Percentiles rank a stretch among this genome's conserved stretches.
These are phyloP conservation scores for Nomia melanderi DNA, from an alignment of 1,140 invertebrate genomes.

Conservation along the genomic window DNA sequence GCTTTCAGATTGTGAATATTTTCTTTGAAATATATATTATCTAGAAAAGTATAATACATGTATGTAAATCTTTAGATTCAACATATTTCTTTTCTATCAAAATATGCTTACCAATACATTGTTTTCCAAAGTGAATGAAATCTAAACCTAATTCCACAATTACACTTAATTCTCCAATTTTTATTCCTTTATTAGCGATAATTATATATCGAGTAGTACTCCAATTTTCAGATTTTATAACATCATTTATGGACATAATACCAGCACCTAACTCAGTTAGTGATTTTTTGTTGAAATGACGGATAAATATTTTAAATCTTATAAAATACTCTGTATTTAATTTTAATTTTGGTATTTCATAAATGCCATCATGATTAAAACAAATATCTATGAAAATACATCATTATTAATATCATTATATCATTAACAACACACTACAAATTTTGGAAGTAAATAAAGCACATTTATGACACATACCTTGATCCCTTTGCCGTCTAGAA, in stretches of 20 bases:
- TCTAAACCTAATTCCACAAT: conserved; percentile 79
- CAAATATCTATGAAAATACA: conserved; percentile 66
- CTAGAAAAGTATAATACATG: conserved; percentile 43
- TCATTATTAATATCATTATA: conserved; percentile 9
- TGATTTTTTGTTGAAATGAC: conserved; percentile 71
- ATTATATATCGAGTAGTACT: conserved; percentile 67
- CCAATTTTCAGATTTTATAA: conserved; percentile 59
- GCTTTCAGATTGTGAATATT: conserved; percentile 72
- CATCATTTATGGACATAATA: conserved; percentile 65
- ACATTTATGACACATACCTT: conserved; percentile 54
- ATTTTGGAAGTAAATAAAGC: not conserved
- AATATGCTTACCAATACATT: conserved; percentile 77
- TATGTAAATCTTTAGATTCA: conserved; percentile 44
- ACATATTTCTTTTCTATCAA: conserved; percentile 39
- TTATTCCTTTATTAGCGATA: conserved; percentile 75
- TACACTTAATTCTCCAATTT: conserved; percentile 77
- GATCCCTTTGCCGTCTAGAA: conserved; percentile 69
- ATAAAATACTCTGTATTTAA: conserved; percentile 54
- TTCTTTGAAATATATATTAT: conserved; percentile 71
- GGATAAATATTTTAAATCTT: conserved; percentile 73
- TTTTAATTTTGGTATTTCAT: conserved; percentile 67
- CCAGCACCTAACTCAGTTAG: conserved; percentile 73
- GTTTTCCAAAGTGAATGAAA: conserved; percentile 79
- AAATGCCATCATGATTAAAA: conserved; percentile 72
- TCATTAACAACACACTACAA: conserved; percentile 8